A percentile compares a stretch with the other conserved stretches of the same genome.
Evolutionary conservation across 2,888 invertebrate species (phyloP).

Genomic region (Cerastoderma edule): DNA sequence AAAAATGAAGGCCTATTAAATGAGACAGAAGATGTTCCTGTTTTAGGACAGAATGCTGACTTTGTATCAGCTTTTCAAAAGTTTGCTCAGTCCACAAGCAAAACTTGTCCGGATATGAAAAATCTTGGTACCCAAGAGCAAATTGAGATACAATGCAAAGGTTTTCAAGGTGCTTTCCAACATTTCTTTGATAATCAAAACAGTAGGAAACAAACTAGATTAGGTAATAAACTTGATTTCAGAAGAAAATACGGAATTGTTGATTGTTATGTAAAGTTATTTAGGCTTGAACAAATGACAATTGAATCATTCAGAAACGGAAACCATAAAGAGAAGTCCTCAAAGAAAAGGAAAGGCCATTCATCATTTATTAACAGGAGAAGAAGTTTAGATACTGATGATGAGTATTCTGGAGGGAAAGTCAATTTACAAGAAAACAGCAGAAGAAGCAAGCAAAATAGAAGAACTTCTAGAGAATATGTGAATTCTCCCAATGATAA

Average conservation of each 20-base stretch:
- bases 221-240: neutral
- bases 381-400: no score
- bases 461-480: no score
- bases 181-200: slow-evolving; percentile 13
- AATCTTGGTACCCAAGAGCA: neutral
- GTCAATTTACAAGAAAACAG: no score
- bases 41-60: slow-evolving; percentile 7
- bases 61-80: slow-evolving; percentile 33
- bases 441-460: no score
- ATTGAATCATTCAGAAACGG: neutral
- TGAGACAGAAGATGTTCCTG: slow-evolving; percentile 18
- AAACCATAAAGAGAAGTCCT: no score
- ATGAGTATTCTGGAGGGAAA: no score
- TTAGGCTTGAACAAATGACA: neutral
- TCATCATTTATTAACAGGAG: no score
- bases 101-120: neutral
- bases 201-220: neutral
- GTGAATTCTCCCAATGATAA: no score
- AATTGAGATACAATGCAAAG: neutral
- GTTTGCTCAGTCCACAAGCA: slow-evolving; percentile 9
- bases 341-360: no score
- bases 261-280: slow-evolving; percentile 6
- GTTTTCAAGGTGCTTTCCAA: slow-evolving; percentile 13
- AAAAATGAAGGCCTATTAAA: neutral
- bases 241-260: slow-evolving; percentile 1